Evolutionary conservation across 2,888 invertebrate species (phyloP).

Genomic region (Bruchidius siliquastri): DNA sequence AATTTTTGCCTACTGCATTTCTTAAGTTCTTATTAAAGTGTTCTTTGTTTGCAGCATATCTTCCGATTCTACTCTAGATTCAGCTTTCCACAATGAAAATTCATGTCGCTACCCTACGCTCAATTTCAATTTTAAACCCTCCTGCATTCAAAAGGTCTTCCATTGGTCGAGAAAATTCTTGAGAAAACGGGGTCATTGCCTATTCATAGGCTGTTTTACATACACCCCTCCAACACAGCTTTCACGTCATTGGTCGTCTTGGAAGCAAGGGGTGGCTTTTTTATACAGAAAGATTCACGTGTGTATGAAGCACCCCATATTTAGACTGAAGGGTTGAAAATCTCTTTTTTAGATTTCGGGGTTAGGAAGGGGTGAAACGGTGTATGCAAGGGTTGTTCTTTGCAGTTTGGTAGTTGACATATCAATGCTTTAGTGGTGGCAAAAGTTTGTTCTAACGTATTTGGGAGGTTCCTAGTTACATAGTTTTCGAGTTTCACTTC

Average conservation of each 20-base stretch:
- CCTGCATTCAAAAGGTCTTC: neutral
- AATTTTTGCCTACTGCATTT: no score
- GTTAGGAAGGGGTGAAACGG: conserved; percentile 13
- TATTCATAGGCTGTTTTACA: conserved; percentile 30
- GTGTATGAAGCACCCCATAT: neutral
- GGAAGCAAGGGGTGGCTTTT: conserved; percentile 33
- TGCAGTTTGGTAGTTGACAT: neutral
- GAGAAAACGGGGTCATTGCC: conserved; percentile 4
- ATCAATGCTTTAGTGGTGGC: neutral
- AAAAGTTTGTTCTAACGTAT: neutral
- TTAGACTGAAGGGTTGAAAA: neutral
- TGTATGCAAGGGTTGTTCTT: neutral
- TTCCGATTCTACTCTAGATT: no score
- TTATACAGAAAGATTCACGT: conserved; percentile 18
- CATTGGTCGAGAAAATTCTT: conserved; percentile 27
- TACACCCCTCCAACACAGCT: conserved; percentile 18
- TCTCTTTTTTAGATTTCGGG: conserved; percentile 13
- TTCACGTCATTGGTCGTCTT: conserved; percentile 30
- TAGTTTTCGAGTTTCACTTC: no score
- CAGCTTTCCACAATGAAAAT: no score
- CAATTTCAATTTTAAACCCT: neutral
- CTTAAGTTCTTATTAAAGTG: no score
- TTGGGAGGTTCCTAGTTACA: no score
- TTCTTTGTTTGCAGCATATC: no score
- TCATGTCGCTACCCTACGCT: neutral